These are phyloP conservation scores for Actinia tenebrosa DNA, from an alignment of 64 coral and sea anemone species.

Conservation along the genomic window DNA sequence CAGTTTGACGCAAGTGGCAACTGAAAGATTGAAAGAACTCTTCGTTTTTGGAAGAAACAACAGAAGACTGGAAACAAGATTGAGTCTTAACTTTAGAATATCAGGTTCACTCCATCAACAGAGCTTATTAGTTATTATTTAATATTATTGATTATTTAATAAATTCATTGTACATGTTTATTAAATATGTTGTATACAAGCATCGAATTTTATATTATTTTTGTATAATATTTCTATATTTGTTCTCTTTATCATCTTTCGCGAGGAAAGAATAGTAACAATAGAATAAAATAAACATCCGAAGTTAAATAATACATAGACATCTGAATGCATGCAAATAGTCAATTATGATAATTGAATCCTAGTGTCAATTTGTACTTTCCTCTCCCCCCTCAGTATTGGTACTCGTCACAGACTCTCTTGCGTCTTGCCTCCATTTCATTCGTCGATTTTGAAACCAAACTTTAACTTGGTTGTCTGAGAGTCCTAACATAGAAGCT, in stretches of 20 bases:
- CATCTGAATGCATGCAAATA: not conserved
- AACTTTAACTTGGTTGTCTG: slow-evolving; percentile 65
- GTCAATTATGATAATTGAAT: not conserved
- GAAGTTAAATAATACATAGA: not conserved
- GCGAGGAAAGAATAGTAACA: not conserved
- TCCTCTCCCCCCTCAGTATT: slow-evolving; percentile 27
- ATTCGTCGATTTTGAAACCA: slow-evolving; percentile 71
- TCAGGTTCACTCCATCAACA: no score
- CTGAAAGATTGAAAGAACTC: no score
- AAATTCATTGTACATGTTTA: not conserved
- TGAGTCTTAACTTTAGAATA: no score
- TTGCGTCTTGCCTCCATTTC: slow-evolving; percentile 68
- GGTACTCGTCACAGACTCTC: slow-evolving; percentile 54
- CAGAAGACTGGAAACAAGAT: no score
- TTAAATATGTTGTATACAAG: not conserved
- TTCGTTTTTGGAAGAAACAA: no score
- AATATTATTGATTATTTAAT: not conserved
- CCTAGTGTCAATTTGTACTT: not conserved
- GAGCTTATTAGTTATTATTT: no score
- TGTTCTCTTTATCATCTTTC: not conserved
- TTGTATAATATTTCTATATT: not conserved
- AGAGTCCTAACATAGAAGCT: slow-evolving; percentile 50
- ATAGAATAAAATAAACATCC: not conserved
- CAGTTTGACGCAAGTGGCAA: no score
- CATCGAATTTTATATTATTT: not conserved